These are phyloP conservation scores for Myotis lucifugus DNA, from an alignment of 2,113 vertebrate genomes.

Conservation along the genomic window DNA sequence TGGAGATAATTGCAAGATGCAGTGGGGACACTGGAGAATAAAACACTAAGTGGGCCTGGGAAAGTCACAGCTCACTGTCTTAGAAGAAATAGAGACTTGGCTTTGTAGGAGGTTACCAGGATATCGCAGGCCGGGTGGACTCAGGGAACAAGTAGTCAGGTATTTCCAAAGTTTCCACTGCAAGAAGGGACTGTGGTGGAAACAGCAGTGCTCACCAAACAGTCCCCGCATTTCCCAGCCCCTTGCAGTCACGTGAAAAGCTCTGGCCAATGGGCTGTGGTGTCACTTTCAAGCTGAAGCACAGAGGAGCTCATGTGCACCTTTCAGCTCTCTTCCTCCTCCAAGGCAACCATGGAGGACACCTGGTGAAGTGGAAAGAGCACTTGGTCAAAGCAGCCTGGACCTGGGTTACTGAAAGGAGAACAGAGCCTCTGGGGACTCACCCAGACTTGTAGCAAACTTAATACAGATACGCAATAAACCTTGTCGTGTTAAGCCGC, in stretches of 20 bases:
- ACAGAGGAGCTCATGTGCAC: not conserved
- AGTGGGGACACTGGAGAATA: not conserved
- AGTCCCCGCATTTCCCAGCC: not conserved
- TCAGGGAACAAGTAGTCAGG: not conserved
- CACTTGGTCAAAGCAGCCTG: not conserved
- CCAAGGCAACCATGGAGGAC: not conserved
- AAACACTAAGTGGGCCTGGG: not conserved
- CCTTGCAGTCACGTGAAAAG: not conserved
- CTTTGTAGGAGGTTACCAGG: not conserved
- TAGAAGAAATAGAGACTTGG: not conserved
- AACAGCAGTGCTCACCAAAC: not conserved
- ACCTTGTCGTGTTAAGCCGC: not conserved
- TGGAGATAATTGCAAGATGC: not conserved
- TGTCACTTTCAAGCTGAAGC: not conserved
- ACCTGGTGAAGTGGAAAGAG: not conserved
- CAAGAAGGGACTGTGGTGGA: not conserved
- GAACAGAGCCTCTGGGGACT: not conserved
- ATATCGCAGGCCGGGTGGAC: not conserved
- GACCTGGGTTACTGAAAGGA: not conserved
- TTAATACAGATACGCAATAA: not conserved
- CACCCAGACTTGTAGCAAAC: not conserved
- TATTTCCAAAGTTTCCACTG: not conserved
- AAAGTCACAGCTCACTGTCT: not conserved
- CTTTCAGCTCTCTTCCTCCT: not conserved
- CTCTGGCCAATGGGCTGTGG: not conserved